phyloP scores from a whole-genome alignment of 2,113 vertebrate genomes.

The Myxocyprinus asiaticus region DNA sequence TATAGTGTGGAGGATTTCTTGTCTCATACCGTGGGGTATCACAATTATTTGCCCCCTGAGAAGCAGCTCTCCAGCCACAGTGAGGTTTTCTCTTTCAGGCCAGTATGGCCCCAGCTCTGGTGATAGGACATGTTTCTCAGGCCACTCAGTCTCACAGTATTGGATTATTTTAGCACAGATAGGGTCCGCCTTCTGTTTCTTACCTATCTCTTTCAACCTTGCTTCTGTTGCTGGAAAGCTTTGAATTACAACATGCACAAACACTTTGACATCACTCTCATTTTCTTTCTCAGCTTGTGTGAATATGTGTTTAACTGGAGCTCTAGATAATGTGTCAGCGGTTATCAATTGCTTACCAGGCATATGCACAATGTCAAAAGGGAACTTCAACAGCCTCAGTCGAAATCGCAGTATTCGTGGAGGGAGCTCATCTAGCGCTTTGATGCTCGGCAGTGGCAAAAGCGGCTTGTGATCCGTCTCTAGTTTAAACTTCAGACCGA shows the following conservation, averaged over 20 bases:
- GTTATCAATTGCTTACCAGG: slow-evolving; percentile 39
- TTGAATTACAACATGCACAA: slow-evolving; percentile 16
- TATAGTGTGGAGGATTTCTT: slow-evolving; percentile 16
- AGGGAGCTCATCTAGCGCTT: slow-evolving; percentile 37
- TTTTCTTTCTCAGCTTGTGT: slow-evolving; percentile 15
- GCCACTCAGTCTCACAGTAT: slow-evolving; percentile 2
- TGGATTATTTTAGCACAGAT: no score
- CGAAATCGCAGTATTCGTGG: slow-evolving; percentile 28
- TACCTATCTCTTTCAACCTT: slow-evolving; percentile 12
- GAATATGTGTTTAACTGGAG: slow-evolving; percentile 10
- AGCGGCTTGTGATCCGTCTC: no score
- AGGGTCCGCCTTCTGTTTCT: no score
- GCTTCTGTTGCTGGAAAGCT: slow-evolving; percentile 14
- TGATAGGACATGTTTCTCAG: slow-evolving; percentile 16
- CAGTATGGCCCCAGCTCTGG: background rate
- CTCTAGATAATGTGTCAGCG: slow-evolving; percentile 41
- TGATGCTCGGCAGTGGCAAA: no score
- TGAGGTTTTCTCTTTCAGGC: slow-evolving; percentile 20
- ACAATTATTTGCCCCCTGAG: slow-evolving; percentile 38
- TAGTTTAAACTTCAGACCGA: no score
- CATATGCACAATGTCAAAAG: slow-evolving; percentile 44
- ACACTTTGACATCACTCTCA: slow-evolving; percentile 11
- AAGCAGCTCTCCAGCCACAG: background rate
- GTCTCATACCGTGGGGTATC: slow-evolving; percentile 21
- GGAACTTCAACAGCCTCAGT: no score